Conservation (phyloP, 1,140 invertebrate species). For the Cydia splendana region DNA sequence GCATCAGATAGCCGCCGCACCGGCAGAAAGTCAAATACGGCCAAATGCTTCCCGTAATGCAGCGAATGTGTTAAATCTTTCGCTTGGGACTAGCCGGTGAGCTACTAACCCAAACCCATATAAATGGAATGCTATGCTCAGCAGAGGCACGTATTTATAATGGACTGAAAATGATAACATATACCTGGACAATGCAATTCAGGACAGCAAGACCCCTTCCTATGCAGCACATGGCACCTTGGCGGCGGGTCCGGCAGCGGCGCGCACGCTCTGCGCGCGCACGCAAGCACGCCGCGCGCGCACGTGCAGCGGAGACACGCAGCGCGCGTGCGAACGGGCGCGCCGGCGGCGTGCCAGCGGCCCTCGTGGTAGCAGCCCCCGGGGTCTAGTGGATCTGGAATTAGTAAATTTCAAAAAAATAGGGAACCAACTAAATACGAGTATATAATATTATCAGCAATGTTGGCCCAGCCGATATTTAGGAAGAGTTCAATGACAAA, state of each 20-base stretch:
- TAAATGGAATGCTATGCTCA: too few species aligned
- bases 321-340: conserved; percentile 84
- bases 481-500: too few species aligned
- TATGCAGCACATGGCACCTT: conserved; percentile 85
- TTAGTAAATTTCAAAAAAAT: neutral
- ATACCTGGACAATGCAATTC: conserved; percentile 85
- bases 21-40: too few species aligned
- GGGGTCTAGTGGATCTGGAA: conserved; percentile 36
- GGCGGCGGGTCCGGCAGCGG: conserved; percentile 86
- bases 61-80: too few species aligned
- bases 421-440: too few species aligned
- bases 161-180: neutral
- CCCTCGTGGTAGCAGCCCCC: conserved; percentile 83
- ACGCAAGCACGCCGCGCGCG: conserved; percentile 85
- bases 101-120: too few species aligned
- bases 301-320: conserved; percentile 90
- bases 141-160: neutral
- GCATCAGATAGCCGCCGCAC: too few species aligned
- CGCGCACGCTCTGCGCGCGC: conserved; percentile 88
- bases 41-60: too few species aligned
- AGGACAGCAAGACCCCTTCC: conserved; percentile 86
- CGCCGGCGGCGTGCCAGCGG: conserved; percentile 82
- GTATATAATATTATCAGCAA: too few species aligned
- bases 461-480: too few species aligned
- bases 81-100: too few species aligned